Conservation (phyloP, 2,113 vertebrate genomes). For the Tympanuchus pallidicinctus region DNA sequence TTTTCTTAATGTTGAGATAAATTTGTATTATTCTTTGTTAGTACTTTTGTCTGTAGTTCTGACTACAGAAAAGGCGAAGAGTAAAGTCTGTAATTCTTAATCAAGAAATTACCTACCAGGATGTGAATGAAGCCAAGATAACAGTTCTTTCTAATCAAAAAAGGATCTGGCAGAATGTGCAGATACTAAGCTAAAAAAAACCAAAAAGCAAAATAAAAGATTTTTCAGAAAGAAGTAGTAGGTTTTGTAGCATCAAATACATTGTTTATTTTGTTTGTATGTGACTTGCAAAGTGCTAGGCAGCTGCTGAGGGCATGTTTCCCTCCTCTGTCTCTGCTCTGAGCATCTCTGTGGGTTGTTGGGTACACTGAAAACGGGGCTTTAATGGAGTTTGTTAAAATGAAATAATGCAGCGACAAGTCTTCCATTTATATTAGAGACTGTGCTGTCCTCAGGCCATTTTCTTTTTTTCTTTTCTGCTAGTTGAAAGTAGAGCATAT, state of each 20-base stretch:
- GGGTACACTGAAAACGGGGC: neutral
- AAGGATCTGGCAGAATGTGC: neutral
- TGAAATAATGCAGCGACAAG: neutral
- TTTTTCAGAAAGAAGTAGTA: neutral
- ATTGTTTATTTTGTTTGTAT: neutral
- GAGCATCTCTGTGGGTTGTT: neutral
- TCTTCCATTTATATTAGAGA: neutral
- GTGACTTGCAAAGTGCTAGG: neutral
- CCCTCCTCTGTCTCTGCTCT: neutral
- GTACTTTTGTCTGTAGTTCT: neutral
- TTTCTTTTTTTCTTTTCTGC: neutral
- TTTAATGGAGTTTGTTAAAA: neutral
- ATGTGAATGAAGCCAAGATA: neutral
- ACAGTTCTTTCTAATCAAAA: neutral
- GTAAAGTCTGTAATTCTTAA: neutral
- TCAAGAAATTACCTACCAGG: neutral
- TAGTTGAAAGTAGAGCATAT: neutral
- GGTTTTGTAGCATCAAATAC: neutral
- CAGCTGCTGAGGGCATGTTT: neutral
- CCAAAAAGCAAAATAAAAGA: neutral
- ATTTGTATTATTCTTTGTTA: neutral
- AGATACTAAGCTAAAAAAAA: neutral
- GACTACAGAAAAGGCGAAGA: neutral
- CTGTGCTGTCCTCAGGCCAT: neutral
- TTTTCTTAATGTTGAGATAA: neutral